These are phyloP conservation scores for Cherax quadricarinatus DNA, from an alignment of 1,140 invertebrate species.

Conservation along the genomic window DNA sequence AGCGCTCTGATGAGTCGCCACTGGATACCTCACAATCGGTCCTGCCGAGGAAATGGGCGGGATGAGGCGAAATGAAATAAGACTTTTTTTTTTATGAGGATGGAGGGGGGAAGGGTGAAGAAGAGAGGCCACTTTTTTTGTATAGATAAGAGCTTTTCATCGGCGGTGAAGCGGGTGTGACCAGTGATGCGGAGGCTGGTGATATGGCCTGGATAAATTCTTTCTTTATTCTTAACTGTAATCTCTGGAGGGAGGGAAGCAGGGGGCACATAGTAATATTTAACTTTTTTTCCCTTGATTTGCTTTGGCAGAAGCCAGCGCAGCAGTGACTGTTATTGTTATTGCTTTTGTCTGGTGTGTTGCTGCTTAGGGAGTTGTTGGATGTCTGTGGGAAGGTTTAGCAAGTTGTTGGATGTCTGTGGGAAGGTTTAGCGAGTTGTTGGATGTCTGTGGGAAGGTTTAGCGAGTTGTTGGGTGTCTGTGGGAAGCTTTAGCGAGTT, in stretches of 20 bases:
- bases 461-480: background rate
- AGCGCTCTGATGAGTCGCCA: conserved; percentile 69
- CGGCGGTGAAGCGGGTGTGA: conserved; percentile 65
- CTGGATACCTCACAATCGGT: conserved; percentile 63
- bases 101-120: background rate
- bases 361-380: background rate
- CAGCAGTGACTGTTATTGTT: background rate
- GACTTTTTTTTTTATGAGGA: conserved; percentile 17
- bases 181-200: conserved; percentile 67
- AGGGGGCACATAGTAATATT: background rate
- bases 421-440: background rate
- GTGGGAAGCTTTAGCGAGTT: background rate
- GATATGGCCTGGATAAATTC: conserved; percentile 68
- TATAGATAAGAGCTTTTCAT: conserved; percentile 68
- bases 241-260: background rate
- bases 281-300: background rate
- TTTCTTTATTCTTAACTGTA: conserved; percentile 69
- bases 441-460: background rate
- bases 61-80: conserved; percentile 60
- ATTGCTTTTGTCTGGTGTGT: background rate
- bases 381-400: background rate
- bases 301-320: background rate
- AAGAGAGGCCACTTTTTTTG: conserved; percentile 10
- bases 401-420: no score
- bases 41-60: conserved; percentile 62